These are phyloP conservation scores for Ochotona curzoniae DNA, from an alignment of 2,113 vertebrate species.

Conservation along the genomic window DNA sequence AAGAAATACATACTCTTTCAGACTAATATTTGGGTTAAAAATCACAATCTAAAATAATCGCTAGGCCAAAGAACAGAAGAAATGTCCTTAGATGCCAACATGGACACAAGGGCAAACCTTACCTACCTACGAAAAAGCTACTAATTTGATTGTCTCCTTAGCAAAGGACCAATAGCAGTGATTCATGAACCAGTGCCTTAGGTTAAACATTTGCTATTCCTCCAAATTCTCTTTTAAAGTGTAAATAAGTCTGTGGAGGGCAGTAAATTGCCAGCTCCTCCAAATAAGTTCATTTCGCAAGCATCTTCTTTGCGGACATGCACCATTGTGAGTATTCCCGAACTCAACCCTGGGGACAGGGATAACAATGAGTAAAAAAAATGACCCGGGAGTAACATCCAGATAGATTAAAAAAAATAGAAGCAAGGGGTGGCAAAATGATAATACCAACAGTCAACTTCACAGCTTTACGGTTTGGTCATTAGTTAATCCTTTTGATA, in stretches of 20 bases:
- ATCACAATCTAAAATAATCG: neutral
- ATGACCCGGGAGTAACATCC: neutral
- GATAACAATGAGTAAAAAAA: neutral
- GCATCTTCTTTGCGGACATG: neutral
- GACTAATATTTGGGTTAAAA: neutral
- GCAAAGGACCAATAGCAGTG: neutral
- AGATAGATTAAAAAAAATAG: neutral
- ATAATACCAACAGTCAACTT: neutral
- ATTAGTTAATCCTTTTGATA: neutral
- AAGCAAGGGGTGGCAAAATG: accelerated
- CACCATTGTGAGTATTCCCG: neutral
- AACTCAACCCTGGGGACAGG: neutral
- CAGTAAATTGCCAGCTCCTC: neutral
- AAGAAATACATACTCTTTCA: neutral
- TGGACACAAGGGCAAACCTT: neutral
- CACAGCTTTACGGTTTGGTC: neutral
- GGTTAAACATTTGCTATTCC: neutral
- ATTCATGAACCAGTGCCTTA: neutral
- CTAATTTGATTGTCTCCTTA: neutral
- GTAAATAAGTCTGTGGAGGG: neutral
- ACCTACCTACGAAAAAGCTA: neutral
- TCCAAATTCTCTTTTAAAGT: neutral
- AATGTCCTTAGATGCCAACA: neutral
- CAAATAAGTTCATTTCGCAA: neutral
- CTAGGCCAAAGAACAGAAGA: neutral